Evolutionary conservation across 2,888 invertebrate species (phyloP), one percentile per base, ranked within the genome.

Genomic region (Lasioglossum zephyrum): DNA sequence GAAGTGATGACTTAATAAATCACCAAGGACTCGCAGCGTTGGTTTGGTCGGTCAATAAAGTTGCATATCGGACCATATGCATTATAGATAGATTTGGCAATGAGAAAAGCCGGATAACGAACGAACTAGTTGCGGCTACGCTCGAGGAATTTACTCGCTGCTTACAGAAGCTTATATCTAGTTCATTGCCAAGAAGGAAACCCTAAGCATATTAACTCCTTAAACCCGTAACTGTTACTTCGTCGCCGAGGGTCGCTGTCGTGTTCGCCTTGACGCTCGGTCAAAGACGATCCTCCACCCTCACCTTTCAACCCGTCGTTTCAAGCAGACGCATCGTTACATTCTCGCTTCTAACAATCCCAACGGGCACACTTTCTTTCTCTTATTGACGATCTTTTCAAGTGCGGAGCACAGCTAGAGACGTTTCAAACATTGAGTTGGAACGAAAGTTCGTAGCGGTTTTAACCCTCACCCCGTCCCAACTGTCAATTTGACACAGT

Each of bases 171-270:
- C 93, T 94, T 93, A 93, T 88, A 91, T 91, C 89, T 92, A 92
- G 90, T 91, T 92, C 90, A 92, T 91, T 92, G 92, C 91, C 92
- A 90, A 92, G 91, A 88, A 81, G 88, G 94, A 95, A 95, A 94
- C 95, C 95, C 93, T 94, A 95, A 95, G 93, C 93, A 92, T 92
- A 94, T 94, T 93, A 94, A 93, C 91, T 91, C 89, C 86, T 91
- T 91, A 93, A 91, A 93, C 90, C 92, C 92, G 79, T 87, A 87
- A 84, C 85, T 87, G 89, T 91, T 92, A 87, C 90, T 92, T 90
- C 88, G 88, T 90, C 85, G 80, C 89, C 87, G 93, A 93, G 93
- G 92, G 91, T 93, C 92, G 91, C 79, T 81, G 85, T 85, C 85
- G 85, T 70, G 72, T 60, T 89, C 86, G 91, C 88, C 92, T 91